These are phyloP conservation scores for Scolopax bukidnonensis DNA, from an alignment of 2,797 vertebrate genomes.

Conservation along the genomic window DNA sequence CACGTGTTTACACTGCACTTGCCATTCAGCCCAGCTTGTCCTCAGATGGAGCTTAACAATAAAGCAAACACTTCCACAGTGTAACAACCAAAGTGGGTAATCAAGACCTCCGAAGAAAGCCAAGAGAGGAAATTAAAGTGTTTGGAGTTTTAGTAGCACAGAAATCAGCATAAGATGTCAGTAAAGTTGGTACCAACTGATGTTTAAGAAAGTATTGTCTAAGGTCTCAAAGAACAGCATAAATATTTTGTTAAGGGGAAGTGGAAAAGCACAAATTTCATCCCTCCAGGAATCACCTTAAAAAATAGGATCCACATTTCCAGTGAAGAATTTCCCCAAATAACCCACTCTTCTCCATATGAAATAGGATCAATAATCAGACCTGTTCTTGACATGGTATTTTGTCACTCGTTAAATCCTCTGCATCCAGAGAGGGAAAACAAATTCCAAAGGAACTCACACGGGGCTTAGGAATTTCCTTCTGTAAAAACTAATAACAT, in stretches of 20 bases:
- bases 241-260: background rate
- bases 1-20: constrained; percentile 37
- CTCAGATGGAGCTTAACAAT: constrained; percentile 47
- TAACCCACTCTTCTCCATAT: background rate
- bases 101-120: constrained; percentile 30
- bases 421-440: background rate
- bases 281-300: background rate
- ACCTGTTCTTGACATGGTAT: background rate
- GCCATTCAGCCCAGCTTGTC: constrained; percentile 40
- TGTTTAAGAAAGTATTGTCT: background rate
- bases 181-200: background rate
- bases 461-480: constrained; percentile 21
- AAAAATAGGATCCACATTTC: background rate
- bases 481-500: background rate
- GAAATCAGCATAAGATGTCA: background rate
- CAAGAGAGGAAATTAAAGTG: constrained; percentile 2
- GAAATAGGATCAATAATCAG: background rate
- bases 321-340: background rate
- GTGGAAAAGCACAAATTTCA: background rate
- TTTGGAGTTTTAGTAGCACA: background rate
- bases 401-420: constrained; percentile 31
- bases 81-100: constrained; percentile 31
- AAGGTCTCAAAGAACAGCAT: background rate
- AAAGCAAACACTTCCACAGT: constrained; percentile 33
- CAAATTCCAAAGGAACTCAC: constrained; percentile 28